A percentile compares a stretch with the other conserved stretches of the same genome.
phyloP scores from a whole-genome alignment of 2,113 vertebrate genomes.

The Butorides virescens region DNA sequence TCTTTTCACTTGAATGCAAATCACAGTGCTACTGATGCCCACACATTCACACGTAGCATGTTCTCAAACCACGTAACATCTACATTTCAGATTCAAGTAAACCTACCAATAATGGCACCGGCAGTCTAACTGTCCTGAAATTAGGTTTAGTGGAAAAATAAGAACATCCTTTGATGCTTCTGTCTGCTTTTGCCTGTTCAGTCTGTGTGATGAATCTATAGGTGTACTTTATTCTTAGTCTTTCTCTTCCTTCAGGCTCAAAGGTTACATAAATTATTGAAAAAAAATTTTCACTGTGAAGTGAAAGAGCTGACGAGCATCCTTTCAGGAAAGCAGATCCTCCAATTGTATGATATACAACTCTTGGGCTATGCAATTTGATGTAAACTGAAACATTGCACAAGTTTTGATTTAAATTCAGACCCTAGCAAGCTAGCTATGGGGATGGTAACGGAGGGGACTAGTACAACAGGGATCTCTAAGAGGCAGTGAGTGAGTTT shows the following conservation, averaged over 20 bases:
- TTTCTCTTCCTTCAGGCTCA: not conserved
- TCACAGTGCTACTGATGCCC: not conserved
- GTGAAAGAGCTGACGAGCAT: not conserved
- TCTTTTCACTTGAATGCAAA: not conserved
- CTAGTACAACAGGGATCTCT: not conserved
- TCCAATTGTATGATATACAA: not conserved
- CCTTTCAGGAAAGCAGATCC: not conserved
- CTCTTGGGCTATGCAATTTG: not conserved
- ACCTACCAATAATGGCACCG: not conserved
- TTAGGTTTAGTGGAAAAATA: not conserved
- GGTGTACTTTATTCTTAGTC: not conserved
- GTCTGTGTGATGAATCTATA: not conserved
- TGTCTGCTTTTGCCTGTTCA: not conserved
- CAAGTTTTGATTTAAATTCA: not conserved
- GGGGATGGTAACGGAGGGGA: not conserved
- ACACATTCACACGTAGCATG: not conserved
- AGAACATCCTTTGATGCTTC: not conserved
- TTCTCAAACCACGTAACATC: not conserved
- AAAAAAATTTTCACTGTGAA: not conserved
- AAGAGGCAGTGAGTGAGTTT: not conserved
- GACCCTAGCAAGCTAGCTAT: not conserved
- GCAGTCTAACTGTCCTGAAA: not conserved
- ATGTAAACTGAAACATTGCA: not conserved
- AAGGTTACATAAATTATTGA: not conserved
- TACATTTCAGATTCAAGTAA: constrained; percentile 9